Conservation (phyloP, 2,797 vertebrate species). For the Phoebastria nigripes region DNA sequence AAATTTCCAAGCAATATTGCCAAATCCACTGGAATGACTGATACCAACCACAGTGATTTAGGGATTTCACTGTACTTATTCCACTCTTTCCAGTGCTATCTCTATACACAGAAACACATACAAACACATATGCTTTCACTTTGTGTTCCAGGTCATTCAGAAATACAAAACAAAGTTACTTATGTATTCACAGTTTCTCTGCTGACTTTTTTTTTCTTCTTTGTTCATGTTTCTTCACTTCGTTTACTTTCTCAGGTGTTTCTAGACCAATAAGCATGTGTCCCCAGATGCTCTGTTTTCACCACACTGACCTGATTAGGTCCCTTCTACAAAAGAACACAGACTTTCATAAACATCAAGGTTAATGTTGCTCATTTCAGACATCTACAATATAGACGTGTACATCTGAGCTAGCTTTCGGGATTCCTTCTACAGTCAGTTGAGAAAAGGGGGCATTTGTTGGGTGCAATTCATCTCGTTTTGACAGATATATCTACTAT, state of each 20-base stretch:
- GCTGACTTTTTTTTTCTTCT: not conserved
- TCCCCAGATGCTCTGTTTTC: not conserved
- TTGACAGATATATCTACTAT: not conserved
- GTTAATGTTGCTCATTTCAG: not conserved
- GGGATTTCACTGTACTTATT: not conserved
- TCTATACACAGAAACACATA: not conserved
- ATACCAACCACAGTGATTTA: not conserved
- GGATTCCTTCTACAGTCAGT: not conserved
- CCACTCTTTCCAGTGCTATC: not conserved
- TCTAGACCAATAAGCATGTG: not conserved
- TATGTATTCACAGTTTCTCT: not conserved
- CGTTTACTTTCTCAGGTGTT: not conserved
- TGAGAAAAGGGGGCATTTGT: not conserved
- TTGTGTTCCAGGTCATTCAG: not conserved
- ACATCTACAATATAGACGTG: not conserved
- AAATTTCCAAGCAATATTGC: not conserved
- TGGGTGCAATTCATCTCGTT: not conserved
- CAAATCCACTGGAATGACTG: not conserved
- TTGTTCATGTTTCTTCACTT: not conserved
- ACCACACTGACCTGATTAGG: not conserved
- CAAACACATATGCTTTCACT: not conserved
- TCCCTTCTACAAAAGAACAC: not conserved
- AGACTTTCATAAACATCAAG: not conserved
- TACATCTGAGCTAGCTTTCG: not conserved
- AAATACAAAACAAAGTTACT: not conserved